These are phyloP conservation scores for Danio kyathit DNA, from an alignment of 2,797 vertebrate genomes.

Conservation along the genomic window DNA sequence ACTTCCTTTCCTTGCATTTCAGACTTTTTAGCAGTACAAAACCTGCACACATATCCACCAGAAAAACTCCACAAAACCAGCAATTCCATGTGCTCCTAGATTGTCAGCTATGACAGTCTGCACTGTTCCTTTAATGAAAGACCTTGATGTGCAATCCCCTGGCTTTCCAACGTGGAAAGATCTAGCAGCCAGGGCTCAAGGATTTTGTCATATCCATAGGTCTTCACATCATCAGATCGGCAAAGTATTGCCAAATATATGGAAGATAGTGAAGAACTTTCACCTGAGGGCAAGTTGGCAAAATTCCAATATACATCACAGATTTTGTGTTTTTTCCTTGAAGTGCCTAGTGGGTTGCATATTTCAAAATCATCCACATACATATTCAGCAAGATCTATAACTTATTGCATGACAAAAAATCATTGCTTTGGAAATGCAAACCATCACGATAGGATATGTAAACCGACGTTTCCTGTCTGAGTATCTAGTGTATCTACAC, in stretches of 20 bases:
- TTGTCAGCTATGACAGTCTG: slow-evolving; percentile 51
- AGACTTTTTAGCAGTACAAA: slow-evolving; percentile 34
- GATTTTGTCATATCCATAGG: slow-evolving; percentile 1
- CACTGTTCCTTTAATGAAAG: no score
- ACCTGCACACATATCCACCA: slow-evolving; percentile 41
- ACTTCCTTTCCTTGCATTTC: no score
- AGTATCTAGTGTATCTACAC: no score
- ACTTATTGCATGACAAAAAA: no score
- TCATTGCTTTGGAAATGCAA: no score
- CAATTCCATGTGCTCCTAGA: slow-evolving; percentile 51
- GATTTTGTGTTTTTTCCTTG: no score
- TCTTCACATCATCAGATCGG: not conserved
- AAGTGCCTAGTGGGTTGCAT: not conserved
- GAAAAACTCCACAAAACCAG: slow-evolving; percentile 49
- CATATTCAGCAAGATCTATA: no score
- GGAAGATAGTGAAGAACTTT: not conserved
- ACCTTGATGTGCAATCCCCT: no score
- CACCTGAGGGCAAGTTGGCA: no score
- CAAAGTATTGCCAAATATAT: not conserved
- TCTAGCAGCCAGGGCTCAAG: slow-evolving; percentile 9
- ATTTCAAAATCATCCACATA: not conserved
- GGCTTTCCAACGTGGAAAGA: not conserved
- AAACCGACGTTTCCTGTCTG: no score
- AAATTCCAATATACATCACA: no score
- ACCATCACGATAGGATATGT: no score